Base-by-base conservation (phyloP, 2,113 vertebrate species). In the Meriones unguiculatus region DNA sequence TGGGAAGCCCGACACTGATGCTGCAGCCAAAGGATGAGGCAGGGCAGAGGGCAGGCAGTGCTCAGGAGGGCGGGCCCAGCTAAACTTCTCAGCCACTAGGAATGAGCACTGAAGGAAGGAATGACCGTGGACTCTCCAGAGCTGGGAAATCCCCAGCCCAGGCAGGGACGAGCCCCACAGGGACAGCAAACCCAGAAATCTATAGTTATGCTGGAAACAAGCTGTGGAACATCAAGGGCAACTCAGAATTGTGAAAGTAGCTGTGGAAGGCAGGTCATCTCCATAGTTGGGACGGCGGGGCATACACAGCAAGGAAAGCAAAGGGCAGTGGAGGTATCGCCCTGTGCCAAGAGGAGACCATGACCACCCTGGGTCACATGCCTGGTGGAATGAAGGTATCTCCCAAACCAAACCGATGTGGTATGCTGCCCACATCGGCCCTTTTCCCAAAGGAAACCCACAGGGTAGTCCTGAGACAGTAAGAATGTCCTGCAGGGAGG, bases 271-370 rank as follows among this genome's bases (percentile, higher is more conserved):
- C 62, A 20, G 72, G 32, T 50, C 41, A 13, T 65, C 41, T 69
- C 64, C 84, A 85, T 59, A 46, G 82, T 17, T 11, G 24, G 59
- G 25, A 25, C 13, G 7, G 70, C 0, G 4, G 14, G 70, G 8
- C 8, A 30, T 4, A 0, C 20, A 35, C 41, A 25, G 92, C 57
- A 32, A 14, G 46, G 50, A 18, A 15, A 10, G 32, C 69, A 1
- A 5, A 70, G 9, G 30, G 38, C 69, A 10, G 78, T 0, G 3
- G 32, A 41, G 59, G 5, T 0, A 3, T 0, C 11, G 15, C 30
- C 2, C 0, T 12, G 32, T 2, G 41, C 38, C 35, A 1, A 38
- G 78, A 38, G 52, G 14, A 62, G 64, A 50, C 6, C 2, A 3
- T 5, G 5, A 4, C 46, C 35, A 30, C 46, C 41, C 32, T 25